Conservation (phyloP, 1,140 invertebrate genomes). For the Ylistrum balloti region DNA sequence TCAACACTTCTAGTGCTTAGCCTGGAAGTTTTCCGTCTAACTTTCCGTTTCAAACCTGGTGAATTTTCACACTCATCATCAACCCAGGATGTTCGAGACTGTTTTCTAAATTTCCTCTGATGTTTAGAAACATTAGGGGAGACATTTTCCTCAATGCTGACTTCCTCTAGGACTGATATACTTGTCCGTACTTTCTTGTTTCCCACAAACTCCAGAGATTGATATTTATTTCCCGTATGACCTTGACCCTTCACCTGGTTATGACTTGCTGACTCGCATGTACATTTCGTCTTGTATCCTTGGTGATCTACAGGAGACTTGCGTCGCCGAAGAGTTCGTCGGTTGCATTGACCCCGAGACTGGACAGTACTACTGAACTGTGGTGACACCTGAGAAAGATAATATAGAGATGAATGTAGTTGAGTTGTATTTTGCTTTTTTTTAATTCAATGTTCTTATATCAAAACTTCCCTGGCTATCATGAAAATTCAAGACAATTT, state of each 20-base stretch:
- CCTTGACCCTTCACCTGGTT: conserved; percentile 7
- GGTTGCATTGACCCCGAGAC: neutral
- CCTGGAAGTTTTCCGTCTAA: neutral
- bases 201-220: neutral
- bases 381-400: neutral
- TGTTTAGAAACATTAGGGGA: neutral
- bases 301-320: neutral
- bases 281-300: neutral
- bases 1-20: neutral
- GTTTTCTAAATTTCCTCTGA: conserved; percentile 1
- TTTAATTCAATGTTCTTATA: too few species aligned
- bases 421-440: too few species aligned
- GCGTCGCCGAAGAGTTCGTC: neutral
- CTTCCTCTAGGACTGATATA: neutral
- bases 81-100: neutral
- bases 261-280: neutral
- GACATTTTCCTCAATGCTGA: neutral
- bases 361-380: neutral
- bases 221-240: neutral
- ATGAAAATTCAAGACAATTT: too few species aligned
- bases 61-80: neutral
- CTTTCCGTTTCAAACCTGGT: conserved; percentile 23
- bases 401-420: neutral
- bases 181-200: neutral
- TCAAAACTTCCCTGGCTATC: too few species aligned